These are phyloP conservation scores for Cephalopachus bancanus DNA, from an alignment of 2,797 vertebrate species.

Conservation along the genomic window DNA sequence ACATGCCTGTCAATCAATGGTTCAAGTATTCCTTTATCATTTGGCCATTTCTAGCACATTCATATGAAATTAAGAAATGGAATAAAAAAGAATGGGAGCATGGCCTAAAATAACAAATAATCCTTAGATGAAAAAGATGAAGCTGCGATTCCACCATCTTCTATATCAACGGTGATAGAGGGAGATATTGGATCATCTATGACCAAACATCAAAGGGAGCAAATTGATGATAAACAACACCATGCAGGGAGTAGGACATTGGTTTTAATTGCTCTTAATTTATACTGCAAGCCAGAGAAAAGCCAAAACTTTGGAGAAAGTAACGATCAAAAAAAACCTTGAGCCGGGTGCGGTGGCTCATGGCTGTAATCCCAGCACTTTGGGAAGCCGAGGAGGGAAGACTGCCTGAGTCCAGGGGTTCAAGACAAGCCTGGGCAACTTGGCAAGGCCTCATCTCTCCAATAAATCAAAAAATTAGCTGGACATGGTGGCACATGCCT, in stretches of 20 bases:
- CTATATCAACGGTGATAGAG: not conserved
- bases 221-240: conserved; percentile 41
- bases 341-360: too few species aligned
- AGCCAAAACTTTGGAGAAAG: conserved; percentile 41
- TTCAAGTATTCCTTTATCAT: conserved; percentile 46
- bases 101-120: conserved; percentile 37
- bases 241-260: not conserved
- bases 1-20: not conserved
- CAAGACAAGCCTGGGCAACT: too few species aligned
- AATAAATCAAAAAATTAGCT: too few species aligned
- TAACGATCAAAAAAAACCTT: not conserved
- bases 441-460: too few species aligned
- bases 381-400: too few species aligned
- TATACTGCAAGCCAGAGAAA: conserved; percentile 44
- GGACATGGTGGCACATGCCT: too few species aligned
- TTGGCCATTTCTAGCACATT: conserved; percentile 47
- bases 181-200: not conserved
- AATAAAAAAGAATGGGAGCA: conserved; percentile 29
- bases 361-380: too few species aligned
- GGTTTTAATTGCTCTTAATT: conserved; percentile 54
- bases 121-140: not conserved
- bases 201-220: conserved; percentile 59
- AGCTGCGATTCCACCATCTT: not conserved
- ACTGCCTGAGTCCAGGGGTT: too few species aligned
- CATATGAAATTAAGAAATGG: conserved; percentile 35